Evolutionary conservation across 2,797 vertebrate species (phyloP).

Genomic region (Peromyscus aztecus): DNA sequence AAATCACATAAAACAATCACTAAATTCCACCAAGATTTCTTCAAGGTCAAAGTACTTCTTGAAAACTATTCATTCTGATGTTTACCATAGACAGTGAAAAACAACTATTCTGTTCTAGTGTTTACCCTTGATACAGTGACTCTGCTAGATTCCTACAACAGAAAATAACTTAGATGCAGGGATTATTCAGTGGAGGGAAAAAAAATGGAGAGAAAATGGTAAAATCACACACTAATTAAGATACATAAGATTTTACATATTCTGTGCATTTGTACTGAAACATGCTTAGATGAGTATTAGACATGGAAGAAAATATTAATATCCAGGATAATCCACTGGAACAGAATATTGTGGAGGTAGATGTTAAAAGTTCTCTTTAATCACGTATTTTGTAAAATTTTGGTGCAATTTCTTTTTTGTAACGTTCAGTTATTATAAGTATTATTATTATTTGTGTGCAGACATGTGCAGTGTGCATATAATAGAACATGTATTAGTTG

Average conservation of each 20-base stretch:
- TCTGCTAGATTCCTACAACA: background rate
- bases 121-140: background rate
- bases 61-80: background rate
- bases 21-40: background rate
- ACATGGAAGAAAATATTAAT: background rate
- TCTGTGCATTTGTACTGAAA: background rate
- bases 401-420: background rate
- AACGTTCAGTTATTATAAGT: background rate
- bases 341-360: accelerated
- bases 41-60: background rate
- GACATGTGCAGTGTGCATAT: background rate
- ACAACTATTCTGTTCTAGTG: background rate
- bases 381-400: background rate
- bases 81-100: background rate
- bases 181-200: background rate
- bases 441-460: background rate
- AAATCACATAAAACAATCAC: background rate
- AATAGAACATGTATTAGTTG: background rate
- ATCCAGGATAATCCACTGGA: background rate
- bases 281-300: accelerated
- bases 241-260: background rate
- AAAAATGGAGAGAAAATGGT: background rate
- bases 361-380: background rate
- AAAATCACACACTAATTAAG: background rate
- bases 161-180: background rate